Evolutionary conservation across 2,797 vertebrate genomes (phyloP), one percentile per base, ranked within the genome.

Genomic region (Microhierax caerulescens): DNA sequence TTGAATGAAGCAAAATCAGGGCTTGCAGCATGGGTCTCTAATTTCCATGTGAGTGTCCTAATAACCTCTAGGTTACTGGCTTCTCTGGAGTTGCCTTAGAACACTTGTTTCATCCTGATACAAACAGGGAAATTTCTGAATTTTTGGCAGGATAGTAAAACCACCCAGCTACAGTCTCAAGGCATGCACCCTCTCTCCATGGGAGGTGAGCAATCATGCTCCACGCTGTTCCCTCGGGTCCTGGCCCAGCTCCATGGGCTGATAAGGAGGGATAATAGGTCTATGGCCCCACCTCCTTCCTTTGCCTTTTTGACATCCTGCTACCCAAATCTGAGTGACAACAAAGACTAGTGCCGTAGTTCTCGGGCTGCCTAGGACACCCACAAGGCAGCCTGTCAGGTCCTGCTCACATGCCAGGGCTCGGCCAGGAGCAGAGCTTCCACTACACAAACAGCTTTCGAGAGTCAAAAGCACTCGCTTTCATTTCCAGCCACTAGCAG

Each of bases 161-260:
- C 96, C 95, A 96, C 96, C 96, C 95, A 97, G 94, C 70, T 97
- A 87, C 88, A 94, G 50, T 94, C 90, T 91, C 37, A 92, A 96
- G 70, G 93, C 88, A 96, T 53, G 84, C 84, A 93, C 86, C 53
- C 25, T 95, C 41, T 95, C 96, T 97, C 74, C 96, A 80, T 96
- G 96, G 97, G 96, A 96, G 95, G 96, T 95, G 88, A 96, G 93
- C 88, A 95, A 97, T 96, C 88, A 78, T 2, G 4, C 76, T 91
- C 81, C 81, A 85, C 5, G 1, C 68, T 77, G 23, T 96, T 97
- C 97, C 96, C 95, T 97, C 93, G 65, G 95, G 95, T 91, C 80
- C 94, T 96, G 97, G 95, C 95, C 94, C 94, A 0, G 69, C 72
- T 97, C 95, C 92, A 94, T 2, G 6, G 77, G 45, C 86, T 96